Base-by-base conservation (phyloP, 2,113 vertebrate species). In the Tetraodon nigroviridis region DNA sequence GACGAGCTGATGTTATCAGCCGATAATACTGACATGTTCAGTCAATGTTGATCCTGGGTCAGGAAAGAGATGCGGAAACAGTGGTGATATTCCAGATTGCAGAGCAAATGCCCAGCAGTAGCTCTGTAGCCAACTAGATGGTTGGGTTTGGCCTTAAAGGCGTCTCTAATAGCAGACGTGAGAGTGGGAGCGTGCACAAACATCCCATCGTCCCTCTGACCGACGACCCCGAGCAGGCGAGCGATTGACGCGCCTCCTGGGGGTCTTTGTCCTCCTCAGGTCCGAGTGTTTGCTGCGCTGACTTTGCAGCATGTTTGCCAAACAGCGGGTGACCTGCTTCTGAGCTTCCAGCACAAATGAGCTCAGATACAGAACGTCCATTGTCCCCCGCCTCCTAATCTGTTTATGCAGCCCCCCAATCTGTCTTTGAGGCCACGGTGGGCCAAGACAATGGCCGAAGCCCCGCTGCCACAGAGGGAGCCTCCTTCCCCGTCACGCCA, bases 371-470 rank as follows among this genome's bases (percentile, higher is more conserved):
- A 91, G 89, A 8, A 56, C 88, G 86, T 88, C 91, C 88, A 93
- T 92, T 94, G 92, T 37, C 88, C 91, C 89, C 92, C 90, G 10
- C 68, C 91, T 93, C 63, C 92, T 94, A 95, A 95, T 95, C 93
- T 93, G 92, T 94, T 93, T 93, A 93, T 94, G 94, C 92, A 94
- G 92, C 89, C 91, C 92, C 92, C 92, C 93, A 67, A 93, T 95
- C 93, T 93, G 92, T 37, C 32, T 37, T 12, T 37, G 32, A 11
- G 32, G 32, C 32, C 32, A 12, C 32, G 0, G 32, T 37, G 32
- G 32, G 32, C 74, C 80, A 79, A 92, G 92, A 94, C 94, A 95
- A 93, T 92, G 91, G 91, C 89, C 32, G 8, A 2, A 37, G 32
- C 32, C 32, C 12, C 32, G 8, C 32, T 37, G 90, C 91, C 79